Evolutionary conservation across 2,888 invertebrate species (phyloP).

Genomic region (Heterodera filipjevi): DNA sequence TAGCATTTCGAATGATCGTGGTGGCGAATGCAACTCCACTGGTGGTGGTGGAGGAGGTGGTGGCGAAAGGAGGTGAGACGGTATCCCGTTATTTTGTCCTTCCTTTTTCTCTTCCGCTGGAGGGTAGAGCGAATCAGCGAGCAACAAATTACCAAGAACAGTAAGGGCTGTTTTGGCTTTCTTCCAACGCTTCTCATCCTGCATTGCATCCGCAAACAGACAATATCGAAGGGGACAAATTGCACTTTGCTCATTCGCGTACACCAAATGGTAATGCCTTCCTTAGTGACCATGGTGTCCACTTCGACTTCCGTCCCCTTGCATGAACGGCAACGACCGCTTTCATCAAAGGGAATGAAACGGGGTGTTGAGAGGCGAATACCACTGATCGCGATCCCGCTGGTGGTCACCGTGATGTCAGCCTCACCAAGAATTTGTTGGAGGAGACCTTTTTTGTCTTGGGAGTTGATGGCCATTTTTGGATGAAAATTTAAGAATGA

Average conservation of each 20-base stretch:
- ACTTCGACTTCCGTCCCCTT: neutral
- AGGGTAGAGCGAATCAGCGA: neutral
- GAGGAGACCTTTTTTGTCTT: neutral
- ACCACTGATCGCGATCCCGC: neutral
- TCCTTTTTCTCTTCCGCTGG: neutral
- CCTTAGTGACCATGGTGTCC: conserved; percentile 7
- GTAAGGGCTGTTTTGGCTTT: neutral
- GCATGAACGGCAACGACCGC: neutral
- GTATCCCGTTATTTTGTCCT: too few species aligned
- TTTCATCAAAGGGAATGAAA: neutral
- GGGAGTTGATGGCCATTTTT: conserved; percentile 15
- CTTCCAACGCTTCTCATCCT: neutral
- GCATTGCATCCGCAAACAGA: neutral
- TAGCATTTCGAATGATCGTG: neutral
- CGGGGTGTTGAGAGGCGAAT: neutral
- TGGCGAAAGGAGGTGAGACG: too few species aligned
- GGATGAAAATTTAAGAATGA: neutral
- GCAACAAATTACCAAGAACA: neutral
- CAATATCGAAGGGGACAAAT: conserved; percentile 7
- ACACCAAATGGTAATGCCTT: conserved; percentile 5
- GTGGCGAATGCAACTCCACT: too few species aligned
- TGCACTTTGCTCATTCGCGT: neutral
- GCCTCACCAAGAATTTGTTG: neutral
- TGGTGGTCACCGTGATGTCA: neutral
- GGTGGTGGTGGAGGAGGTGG: neutral